Percentiles rank a stretch among this genome's conserved stretches.
Conservation (phyloP, 2,888 invertebrate genomes). For the Drosophila multiciliata region DNA sequence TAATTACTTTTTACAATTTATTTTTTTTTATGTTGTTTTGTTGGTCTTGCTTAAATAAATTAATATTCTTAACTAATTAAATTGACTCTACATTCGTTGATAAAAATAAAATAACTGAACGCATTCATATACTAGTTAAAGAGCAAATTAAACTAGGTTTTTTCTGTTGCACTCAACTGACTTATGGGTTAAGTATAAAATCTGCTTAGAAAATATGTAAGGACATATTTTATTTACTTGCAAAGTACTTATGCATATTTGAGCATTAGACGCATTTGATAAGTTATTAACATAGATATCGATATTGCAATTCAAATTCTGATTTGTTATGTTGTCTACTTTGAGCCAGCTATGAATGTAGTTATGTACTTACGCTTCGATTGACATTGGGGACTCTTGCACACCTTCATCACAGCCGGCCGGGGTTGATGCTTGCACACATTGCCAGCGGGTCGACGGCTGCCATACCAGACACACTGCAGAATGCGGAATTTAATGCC, state of each 20-base stretch:
- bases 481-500: slow-evolving; percentile 95
- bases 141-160: not conserved
- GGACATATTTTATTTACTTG: not conserved
- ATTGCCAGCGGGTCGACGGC: slow-evolving; percentile 92
- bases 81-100: not conserved
- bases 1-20: too few relatives aligned
- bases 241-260: not conserved
- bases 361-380: slow-evolving; percentile 85
- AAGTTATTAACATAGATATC: not conserved
- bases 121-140: not conserved
- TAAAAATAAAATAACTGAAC: too few relatives aligned
- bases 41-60: too few relatives aligned
- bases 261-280: not conserved
- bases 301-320: not conserved
- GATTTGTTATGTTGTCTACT: not conserved
- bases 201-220: not conserved
- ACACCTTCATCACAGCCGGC: slow-evolving; percentile 91
- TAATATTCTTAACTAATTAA: too few relatives aligned
- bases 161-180: not conserved
- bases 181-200: not conserved
- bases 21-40: too few relatives aligned
- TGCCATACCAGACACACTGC: slow-evolving; percentile 96
- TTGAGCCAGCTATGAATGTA: not conserved
- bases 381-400: slow-evolving; percentile 89
- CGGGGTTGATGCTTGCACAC: slow-evolving; percentile 92